Conservation (phyloP, 1,140 invertebrate species). For the Dinoponera quadriceps region DNA sequence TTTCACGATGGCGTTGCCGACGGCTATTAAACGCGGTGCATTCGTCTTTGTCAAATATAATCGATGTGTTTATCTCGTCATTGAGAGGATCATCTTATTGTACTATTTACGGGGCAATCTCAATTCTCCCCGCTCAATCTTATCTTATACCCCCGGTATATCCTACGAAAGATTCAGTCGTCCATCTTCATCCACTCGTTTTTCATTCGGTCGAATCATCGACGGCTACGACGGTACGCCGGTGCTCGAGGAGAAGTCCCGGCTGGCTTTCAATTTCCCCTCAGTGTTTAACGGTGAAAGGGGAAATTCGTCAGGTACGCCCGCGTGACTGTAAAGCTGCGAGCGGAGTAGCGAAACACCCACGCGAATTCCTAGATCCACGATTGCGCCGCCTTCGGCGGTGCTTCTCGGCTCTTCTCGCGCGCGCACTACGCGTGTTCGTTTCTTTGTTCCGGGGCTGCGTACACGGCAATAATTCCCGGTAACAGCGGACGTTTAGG, state of each 20-base stretch:
- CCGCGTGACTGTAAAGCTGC: conserved; percentile 36
- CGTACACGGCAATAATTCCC: background rate
- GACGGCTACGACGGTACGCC: background rate
- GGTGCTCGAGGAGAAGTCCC: background rate
- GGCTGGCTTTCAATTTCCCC: conserved; percentile 53
- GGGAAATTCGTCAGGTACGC: conserved; percentile 64
- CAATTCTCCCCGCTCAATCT: background rate
- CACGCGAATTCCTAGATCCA: conserved; percentile 78
- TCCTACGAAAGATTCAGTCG: background rate
- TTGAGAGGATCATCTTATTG: background rate
- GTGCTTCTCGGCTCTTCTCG: conserved; percentile 15
- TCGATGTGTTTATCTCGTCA: background rate
- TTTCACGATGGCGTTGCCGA: background rate
- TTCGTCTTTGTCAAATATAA: background rate
- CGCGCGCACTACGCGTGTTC: background rate
- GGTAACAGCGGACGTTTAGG: background rate
- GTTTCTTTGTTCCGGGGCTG: conserved; percentile 24
- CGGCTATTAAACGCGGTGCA: background rate
- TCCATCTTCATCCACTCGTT: background rate
- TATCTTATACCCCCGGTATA: background rate
- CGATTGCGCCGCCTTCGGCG: conserved; percentile 53
- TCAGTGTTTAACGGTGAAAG: conserved; percentile 64
- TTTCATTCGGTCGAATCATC: conserved; percentile 9
- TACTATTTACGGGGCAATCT: background rate
- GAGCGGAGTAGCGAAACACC: conserved; percentile 71